Base-by-base conservation (phyloP, 2,888 invertebrate species). In the Amphipoea lucens region DNA sequence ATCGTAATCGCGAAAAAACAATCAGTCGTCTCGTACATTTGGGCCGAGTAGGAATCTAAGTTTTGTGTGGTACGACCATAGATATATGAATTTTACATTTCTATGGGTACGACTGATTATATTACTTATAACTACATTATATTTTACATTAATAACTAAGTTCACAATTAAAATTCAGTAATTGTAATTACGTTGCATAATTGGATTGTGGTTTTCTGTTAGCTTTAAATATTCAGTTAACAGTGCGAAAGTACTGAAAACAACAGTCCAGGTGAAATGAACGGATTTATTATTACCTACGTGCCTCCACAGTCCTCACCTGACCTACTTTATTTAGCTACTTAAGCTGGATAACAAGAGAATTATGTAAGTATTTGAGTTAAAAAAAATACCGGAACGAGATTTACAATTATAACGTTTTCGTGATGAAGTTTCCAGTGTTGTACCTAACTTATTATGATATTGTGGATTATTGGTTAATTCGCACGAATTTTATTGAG, bases 211-310 rank as follows among this genome's bases (percentile, higher is more conserved):
- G 83, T 82, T 76, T 74, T 48, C 29, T 69, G 72, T 78, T 20
- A 12, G 29, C 57, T 76, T 70, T 63, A 74, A 81, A 70, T 74
- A 74, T 85, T 66, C 69, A 85, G 45, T 75, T 36, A 42, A 60
- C 40, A 9, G 57, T 69, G 20, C 17, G 14, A 36, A n/a, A 70
- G 23, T 78, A 54, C 7, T 62, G 60, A 20, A 84, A 68, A 72
- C 51, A 67, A 40, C 45, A 62, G 29, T 29, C 4, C 72, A 45
- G 36, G 68, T 57, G n/a, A 67, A 74, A 54, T 51, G 6, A 67
- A 71, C 29, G 70, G 73, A 70, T 66, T 76, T 70, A 57, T 71
- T 63, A 23, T 63, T 63, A 29, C 29, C 29, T 29, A 40, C 51
- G 51, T 65, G 40, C 51, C 29, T 45, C 36, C 17, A 45, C 36